These are phyloP conservation scores for Choristoneura fumiferana DNA, from an alignment of 1,140 invertebrate genomes.

Conservation along the genomic window DNA sequence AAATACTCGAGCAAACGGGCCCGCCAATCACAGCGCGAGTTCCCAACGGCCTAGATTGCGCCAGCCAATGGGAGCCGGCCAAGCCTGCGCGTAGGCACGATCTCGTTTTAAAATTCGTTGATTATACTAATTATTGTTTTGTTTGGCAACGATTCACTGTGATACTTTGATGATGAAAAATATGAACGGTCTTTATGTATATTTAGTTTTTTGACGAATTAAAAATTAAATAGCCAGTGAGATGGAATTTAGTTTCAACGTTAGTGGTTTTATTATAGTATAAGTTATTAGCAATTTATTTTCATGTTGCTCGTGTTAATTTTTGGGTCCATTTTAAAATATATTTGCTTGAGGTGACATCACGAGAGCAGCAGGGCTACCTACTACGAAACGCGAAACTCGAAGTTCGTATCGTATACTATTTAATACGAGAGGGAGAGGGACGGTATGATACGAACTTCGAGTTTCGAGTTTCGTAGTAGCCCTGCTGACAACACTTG, in stretches of 20 bases:
- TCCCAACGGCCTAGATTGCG: constrained; percentile 23
- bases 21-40: constrained; percentile 27
- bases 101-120: constrained; percentile 50
- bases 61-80: constrained; percentile 34
- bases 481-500: too few species aligned
- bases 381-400: too few species aligned
- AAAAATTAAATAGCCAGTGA: constrained; percentile 8
- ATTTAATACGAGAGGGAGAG: too few species aligned
- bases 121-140: constrained; percentile 40
- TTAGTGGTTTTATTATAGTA: too few species aligned
- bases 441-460: too few species aligned
- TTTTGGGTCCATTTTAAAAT: too few species aligned
- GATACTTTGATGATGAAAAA: constrained; percentile 31
- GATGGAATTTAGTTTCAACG: not conserved
- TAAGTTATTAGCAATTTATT: too few species aligned
- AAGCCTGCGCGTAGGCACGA: constrained; percentile 49
- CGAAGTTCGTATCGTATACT: too few species aligned
- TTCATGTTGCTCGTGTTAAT: too few species aligned
- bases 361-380: too few species aligned
- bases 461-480: too few species aligned
- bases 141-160: constrained; percentile 31
- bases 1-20: constrained; percentile 35
- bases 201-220: not conserved
- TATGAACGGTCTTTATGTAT: not conserved
- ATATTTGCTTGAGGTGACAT: too few species aligned